Conservation (phyloP, 2,888 invertebrate species). For the Xanthorhoe spadicearia region DNA sequence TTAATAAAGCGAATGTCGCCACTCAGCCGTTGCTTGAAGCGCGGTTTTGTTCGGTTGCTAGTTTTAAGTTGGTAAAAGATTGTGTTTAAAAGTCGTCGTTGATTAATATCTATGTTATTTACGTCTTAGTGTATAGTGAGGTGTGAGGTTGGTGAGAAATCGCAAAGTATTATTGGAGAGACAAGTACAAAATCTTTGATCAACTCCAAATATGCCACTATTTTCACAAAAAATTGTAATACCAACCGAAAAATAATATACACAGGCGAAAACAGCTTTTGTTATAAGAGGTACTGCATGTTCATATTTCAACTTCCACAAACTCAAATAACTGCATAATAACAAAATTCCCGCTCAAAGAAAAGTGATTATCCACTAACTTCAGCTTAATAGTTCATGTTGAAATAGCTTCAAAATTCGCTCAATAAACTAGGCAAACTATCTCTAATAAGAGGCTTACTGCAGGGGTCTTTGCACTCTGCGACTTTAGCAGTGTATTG, state of each 20-base stretch:
- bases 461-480: conserved; percentile 1
- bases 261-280: not conserved
- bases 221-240: no score
- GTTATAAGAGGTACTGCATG: not conserved
- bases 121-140: no score
- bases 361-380: conserved; percentile 23
- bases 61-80: conserved; percentile 7
- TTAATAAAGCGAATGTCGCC: conserved; percentile 48
- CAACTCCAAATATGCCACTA: no score
- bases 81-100: no score
- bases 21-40: conserved; percentile 34
- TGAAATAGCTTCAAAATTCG: conserved; percentile 24
- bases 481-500: not conserved
- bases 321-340: conserved; percentile 10
- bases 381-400: conserved; percentile 19
- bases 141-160: no score
- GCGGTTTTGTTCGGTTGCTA: conserved; percentile 24
- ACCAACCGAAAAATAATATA: no score
- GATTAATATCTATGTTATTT: no score
- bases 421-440: conserved; percentile 22
- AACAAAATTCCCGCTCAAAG: conserved; percentile 22
- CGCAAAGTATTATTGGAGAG: no score
- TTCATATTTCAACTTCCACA: conserved; percentile 2
- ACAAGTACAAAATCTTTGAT: no score
- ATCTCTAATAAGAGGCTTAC: conserved; percentile 7